A percentile compares a stretch with the other conserved stretches of the same genome.
Conservation (phyloP, 53 echinoderm and acorn worm genomes). For the Antedon mediterranea region DNA sequence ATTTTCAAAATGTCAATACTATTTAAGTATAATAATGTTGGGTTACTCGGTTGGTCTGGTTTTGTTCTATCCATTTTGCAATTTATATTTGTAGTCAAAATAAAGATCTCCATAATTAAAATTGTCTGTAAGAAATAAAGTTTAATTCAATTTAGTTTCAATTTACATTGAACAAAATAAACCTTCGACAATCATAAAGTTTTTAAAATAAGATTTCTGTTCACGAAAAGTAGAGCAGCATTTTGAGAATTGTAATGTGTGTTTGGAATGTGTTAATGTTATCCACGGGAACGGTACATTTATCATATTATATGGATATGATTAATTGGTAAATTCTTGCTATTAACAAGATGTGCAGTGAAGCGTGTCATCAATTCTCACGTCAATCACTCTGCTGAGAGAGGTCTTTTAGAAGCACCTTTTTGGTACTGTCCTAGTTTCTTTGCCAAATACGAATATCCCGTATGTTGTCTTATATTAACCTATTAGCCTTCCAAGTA, state of each 20-base stretch:
- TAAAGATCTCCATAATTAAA: no score
- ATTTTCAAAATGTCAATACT: no score
- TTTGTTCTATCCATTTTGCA: no score
- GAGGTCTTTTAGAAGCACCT: background rate
- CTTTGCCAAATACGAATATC: background rate
- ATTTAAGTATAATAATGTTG: no score
- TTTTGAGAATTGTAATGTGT: background rate
- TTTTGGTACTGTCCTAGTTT: background rate
- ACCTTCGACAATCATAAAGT: no score
- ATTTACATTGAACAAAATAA: no score
- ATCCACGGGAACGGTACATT: background rate
- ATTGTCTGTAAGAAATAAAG: no score
- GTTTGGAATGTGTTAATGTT: background rate
- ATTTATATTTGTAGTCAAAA: no score
- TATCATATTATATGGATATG: background rate
- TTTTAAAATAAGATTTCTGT: no score
- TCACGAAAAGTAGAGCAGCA: background rate
- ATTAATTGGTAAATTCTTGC: background rate
- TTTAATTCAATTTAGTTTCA: no score
- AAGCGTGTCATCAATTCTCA: background rate
- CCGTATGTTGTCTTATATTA: background rate
- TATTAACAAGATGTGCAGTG: background rate
- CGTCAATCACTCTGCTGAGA: background rate
- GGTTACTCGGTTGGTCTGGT: no score
- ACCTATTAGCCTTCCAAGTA: background rate